Percentiles rank a stretch among this genome's conserved stretches.
Evolutionary conservation across 1,140 invertebrate species (phyloP).

Genomic region (Helicorthomorpha holstii): DNA sequence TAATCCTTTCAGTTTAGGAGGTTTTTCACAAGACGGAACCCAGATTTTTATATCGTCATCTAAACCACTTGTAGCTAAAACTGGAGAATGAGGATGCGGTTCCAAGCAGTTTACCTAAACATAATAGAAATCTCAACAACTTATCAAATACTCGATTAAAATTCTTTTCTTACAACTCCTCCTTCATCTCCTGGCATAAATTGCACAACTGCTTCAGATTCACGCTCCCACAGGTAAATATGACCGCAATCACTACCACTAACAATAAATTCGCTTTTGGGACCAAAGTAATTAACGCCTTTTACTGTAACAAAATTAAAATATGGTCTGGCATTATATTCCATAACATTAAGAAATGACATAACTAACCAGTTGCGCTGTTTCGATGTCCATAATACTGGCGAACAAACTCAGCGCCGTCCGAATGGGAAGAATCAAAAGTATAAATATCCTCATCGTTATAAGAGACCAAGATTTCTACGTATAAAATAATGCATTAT

Average conservation of each 20-base stretch:
- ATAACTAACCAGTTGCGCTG: slow-evolving; percentile 28
- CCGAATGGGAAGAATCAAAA: slow-evolving; percentile 48
- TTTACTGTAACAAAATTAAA: slow-evolving; percentile 46
- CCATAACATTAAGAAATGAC: background rate
- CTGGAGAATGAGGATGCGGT: slow-evolving; percentile 68
- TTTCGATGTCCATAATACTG: slow-evolving; percentile 43
- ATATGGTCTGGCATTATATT: background rate
- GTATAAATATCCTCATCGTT: slow-evolving; percentile 88
- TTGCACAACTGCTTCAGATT: slow-evolving; percentile 71
- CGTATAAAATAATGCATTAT: slow-evolving; percentile 17
- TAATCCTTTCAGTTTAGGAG: slow-evolving; percentile 34
- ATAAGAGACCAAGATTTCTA: slow-evolving; percentile 77
- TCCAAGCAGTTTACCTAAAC: slow-evolving; percentile 76
- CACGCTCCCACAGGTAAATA: slow-evolving; percentile 86
- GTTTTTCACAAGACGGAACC: slow-evolving; percentile 50
- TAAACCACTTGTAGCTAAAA: slow-evolving; percentile 76
- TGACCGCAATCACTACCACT: slow-evolving; percentile 92
- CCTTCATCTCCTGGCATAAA: slow-evolving; percentile 66
- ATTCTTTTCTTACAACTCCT: slow-evolving; percentile 51
- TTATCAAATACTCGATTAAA: slow-evolving; percentile 2
- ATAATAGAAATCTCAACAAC: slow-evolving; percentile 6
- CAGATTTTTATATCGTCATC: slow-evolving; percentile 88
- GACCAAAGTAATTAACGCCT: slow-evolving; percentile 85
- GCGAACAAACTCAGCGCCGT: slow-evolving; percentile 43
- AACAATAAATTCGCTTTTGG: slow-evolving; percentile 70